A percentile compares a stretch with the other conserved stretches of the same genome.
Evolutionary conservation across 2,113 vertebrate genomes (phyloP).

Genomic region (Sphaerodactylus townsendi): DNA sequence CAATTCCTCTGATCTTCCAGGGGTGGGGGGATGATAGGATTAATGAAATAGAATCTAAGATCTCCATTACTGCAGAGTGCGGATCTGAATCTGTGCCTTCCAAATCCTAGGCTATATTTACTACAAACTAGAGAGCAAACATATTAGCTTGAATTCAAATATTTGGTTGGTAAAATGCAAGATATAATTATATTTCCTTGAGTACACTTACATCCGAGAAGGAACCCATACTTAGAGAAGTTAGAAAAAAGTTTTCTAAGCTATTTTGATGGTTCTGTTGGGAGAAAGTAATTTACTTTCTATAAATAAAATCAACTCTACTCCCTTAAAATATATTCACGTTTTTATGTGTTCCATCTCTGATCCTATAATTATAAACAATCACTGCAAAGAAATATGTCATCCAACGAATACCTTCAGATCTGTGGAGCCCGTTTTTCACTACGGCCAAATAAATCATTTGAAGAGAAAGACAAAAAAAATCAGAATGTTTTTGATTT

Average conservation of each 20-base stretch:
- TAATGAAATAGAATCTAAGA: too few species aligned
- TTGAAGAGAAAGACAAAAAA: constrained; percentile 52
- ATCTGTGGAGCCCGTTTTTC: constrained; percentile 21
- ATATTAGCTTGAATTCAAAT: constrained; percentile 66
- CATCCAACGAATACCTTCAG: constrained; percentile 60
- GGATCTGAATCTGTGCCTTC: too few species aligned
- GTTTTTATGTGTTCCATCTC: constrained; percentile 66
- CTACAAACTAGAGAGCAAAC: constrained; percentile 59
- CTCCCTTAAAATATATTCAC: constrained; percentile 63
- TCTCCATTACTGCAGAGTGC: too few species aligned
- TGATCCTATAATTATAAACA: constrained; percentile 74
- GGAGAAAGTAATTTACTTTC: constrained; percentile 52
- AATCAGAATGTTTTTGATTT: constrained; percentile 41
- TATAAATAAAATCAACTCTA: constrained; percentile 71
- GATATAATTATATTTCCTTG: constrained; percentile 69
- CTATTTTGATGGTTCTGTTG: constrained; percentile 63
- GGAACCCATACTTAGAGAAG: constrained; percentile 55
- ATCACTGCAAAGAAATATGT: constrained; percentile 57
- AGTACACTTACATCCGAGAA: constrained; percentile 51
- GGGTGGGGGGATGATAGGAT: too few species aligned
- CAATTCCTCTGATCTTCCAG: too few species aligned
- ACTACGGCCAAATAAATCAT: constrained; percentile 38
- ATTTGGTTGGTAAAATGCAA: constrained; percentile 62
- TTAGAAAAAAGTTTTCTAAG: constrained; percentile 64
- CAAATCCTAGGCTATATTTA: constrained; percentile 46